Percentiles rank a stretch among this genome's conserved stretches.
phyloP scores from a whole-genome alignment of 2,888 invertebrate genomes.

The Stegophylla sp. region DNA sequence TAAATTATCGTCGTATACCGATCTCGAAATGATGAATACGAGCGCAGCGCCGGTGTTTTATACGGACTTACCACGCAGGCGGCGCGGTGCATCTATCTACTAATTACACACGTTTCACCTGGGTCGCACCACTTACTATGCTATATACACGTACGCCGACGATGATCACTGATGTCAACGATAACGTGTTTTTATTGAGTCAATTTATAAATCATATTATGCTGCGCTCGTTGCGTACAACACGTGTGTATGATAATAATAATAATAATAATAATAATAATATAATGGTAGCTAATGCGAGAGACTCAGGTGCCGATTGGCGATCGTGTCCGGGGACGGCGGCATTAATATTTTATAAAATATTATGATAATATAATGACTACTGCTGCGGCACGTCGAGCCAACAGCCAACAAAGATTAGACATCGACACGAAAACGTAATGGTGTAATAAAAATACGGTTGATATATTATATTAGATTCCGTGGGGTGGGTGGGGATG shows the following conservation, averaged over 20 bases:
- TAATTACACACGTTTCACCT: background rate
- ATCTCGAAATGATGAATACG: slow-evolving; percentile 27
- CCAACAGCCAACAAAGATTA: slow-evolving; percentile 1
- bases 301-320: background rate
- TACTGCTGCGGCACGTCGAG: background rate
- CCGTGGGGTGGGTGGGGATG: too few relatives aligned
- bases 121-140: background rate
- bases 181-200: slow-evolving; percentile 23
- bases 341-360: background rate
- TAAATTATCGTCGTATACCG: slow-evolving; percentile 20
- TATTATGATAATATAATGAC: background rate
- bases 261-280: too few relatives aligned
- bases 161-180: slow-evolving; percentile 25
- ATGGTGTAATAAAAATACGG: slow-evolving; percentile 27
- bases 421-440: slow-evolving; percentile 27
- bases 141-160: background rate
- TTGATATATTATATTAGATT: slow-evolving; percentile 12
- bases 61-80: too few relatives aligned
- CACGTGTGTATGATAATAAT: background rate
- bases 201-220: background rate
- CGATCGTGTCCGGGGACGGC: slow-evolving; percentile 12
- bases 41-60: too few relatives aligned
- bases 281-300: background rate
- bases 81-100: background rate
- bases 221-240: too few relatives aligned